These are phyloP conservation scores for Hyperoodon ampullatus DNA, from an alignment of 2,113 vertebrate species.

Conservation along the genomic window DNA sequence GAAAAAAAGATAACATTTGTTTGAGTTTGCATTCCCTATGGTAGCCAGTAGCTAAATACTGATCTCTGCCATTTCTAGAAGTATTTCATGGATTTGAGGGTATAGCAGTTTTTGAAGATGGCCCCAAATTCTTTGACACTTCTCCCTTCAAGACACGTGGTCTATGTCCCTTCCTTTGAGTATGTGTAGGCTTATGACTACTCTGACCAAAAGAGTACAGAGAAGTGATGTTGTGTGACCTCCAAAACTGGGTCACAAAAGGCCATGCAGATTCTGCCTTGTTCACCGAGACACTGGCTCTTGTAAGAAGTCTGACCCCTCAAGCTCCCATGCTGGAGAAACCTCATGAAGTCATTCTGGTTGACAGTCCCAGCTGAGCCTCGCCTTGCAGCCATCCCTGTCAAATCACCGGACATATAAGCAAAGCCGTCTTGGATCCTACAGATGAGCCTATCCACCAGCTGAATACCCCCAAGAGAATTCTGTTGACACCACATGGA, in stretches of 20 bases:
- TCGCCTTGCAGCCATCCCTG: neutral
- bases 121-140: neutral
- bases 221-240: neutral
- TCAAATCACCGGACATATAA: neutral
- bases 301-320: neutral
- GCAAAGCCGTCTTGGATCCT: neutral
- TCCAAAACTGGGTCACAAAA: neutral
- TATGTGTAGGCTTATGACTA: neutral
- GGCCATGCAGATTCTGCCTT: neutral
- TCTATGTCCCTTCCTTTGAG: neutral
- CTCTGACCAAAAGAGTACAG: neutral
- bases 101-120: neutral
- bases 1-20: neutral
- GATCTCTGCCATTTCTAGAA: neutral
- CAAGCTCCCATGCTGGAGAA: neutral
- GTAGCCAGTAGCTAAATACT: neutral
- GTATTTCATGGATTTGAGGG: neutral
- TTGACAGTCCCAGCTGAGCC: neutral
- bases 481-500: neutral
- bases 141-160: neutral
- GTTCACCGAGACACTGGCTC: neutral
- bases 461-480: neutral
- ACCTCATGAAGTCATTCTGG: neutral
- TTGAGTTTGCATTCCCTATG: neutral
- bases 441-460: neutral